A percentile compares a stretch with the other conserved stretches of the same genome.
phyloP scores from a whole-genome alignment of 1,140 invertebrate species.

The Cyphomyrmex costatus region DNA sequence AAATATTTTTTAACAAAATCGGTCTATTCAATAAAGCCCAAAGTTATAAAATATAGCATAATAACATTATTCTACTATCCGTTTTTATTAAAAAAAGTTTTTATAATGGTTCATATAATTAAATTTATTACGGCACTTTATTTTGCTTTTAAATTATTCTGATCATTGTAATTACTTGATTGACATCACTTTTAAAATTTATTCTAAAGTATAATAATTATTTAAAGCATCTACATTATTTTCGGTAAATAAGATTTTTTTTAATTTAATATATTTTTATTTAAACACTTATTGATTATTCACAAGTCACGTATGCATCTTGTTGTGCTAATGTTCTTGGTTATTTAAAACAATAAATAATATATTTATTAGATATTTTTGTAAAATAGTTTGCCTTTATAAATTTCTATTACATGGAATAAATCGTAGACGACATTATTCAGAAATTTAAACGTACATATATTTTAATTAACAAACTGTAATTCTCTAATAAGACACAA shows the following conservation, averaged over 20 bases:
- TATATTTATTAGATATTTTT: background rate
- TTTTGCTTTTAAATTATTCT: background rate
- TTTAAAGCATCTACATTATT: background rate
- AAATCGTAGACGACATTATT: background rate
- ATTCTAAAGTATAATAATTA: background rate
- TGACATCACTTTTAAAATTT: background rate
- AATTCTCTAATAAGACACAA: background rate
- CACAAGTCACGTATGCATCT: background rate
- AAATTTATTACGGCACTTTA: background rate
- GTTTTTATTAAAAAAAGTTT: background rate
- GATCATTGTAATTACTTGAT: background rate
- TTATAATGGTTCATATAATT: background rate
- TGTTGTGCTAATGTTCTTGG: background rate
- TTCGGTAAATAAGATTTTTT: background rate
- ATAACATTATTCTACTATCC: background rate
- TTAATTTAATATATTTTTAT: background rate
- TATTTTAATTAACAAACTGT: slow-evolving; percentile 13
- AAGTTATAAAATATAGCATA: slow-evolving; percentile 18
- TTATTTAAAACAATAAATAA: background rate
- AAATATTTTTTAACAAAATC: slow-evolving; percentile 39
- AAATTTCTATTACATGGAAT: background rate
- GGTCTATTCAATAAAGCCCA: slow-evolving; percentile 27
- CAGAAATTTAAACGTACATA: background rate
- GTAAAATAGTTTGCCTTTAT: background rate
- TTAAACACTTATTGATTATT: background rate